Percentiles rank a stretch among this genome's conserved stretches.
phyloP scores from a whole-genome alignment of 2,113 vertebrate genomes.

The Osmerus eperlanus region DNA sequence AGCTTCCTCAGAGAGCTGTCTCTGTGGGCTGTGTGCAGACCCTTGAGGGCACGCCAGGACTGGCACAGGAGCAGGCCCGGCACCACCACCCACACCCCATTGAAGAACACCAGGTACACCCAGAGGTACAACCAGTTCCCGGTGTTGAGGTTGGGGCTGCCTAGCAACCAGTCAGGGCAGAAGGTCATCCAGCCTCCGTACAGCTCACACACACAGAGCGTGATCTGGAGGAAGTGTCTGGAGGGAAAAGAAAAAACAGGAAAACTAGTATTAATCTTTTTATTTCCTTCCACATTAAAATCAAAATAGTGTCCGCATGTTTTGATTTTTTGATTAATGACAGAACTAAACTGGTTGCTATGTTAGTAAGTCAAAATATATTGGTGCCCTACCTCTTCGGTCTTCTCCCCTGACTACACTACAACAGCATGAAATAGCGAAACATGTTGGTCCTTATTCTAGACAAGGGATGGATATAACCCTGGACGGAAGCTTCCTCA shows the following conservation, averaged over 20 bases:
- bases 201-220: conserved; percentile 71
- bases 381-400: no score
- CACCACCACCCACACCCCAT: conserved; percentile 65
- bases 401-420: neutral
- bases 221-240: conserved; percentile 80
- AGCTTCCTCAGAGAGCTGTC: conserved; percentile 43
- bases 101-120: conserved; percentile 80
- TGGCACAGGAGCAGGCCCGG: conserved; percentile 75
- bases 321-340: neutral
- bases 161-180: conserved; percentile 71
- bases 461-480: no score
- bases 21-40: conserved; percentile 41
- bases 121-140: conserved; percentile 74
- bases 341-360: neutral
- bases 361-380: no score
- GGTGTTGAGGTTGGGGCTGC: conserved; percentile 73
- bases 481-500: conserved; percentile 26
- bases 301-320: neutral
- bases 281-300: neutral
- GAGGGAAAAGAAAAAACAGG: neutral
- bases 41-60: conserved; percentile 70
- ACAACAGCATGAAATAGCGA: neutral
- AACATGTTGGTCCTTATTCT: no score
- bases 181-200: conserved; percentile 75
- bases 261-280: neutral